Evolutionary conservation across 2,797 vertebrate species (phyloP).

Genomic region (Rhabdophis nuchalis): DNA sequence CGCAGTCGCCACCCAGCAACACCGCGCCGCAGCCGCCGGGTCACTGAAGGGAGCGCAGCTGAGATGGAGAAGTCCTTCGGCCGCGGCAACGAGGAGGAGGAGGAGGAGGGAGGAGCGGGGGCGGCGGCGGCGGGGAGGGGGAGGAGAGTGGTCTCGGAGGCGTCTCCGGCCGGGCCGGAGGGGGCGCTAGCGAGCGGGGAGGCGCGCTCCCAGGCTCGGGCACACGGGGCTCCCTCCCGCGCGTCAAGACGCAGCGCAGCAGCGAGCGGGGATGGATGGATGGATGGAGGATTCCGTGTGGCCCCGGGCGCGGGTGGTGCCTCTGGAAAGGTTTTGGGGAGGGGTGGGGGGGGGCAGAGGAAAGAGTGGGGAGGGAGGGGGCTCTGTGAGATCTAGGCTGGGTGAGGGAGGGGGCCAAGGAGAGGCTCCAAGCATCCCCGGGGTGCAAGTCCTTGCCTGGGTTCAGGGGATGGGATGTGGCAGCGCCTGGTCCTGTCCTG

Average conservation of each 20-base stretch:
- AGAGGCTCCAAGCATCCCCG: not conserved
- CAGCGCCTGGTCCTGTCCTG: not conserved
- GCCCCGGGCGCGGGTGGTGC: not conserved
- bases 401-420: not conserved
- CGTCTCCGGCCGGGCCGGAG: not conserved
- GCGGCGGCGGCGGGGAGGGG: not conserved
- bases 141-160: not conserved
- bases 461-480: not conserved
- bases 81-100: not conserved
- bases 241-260: not conserved
- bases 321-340: not conserved
- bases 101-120: not conserved
- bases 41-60: not conserved
- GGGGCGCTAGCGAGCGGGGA: not conserved
- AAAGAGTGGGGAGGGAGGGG: fast-evolving
- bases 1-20: not conserved
- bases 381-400: not conserved
- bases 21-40: not conserved
- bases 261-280: too few species aligned
- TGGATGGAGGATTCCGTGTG: not conserved
- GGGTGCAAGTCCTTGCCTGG: not conserved
- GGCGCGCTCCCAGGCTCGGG: not conserved
- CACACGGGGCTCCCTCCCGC: not conserved
- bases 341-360: not conserved
- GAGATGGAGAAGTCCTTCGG: not conserved